Evolutionary conservation across 2,888 invertebrate species (phyloP), one percentile per base, ranked within the genome.

Genomic region (Cheilosia grossa): DNA sequence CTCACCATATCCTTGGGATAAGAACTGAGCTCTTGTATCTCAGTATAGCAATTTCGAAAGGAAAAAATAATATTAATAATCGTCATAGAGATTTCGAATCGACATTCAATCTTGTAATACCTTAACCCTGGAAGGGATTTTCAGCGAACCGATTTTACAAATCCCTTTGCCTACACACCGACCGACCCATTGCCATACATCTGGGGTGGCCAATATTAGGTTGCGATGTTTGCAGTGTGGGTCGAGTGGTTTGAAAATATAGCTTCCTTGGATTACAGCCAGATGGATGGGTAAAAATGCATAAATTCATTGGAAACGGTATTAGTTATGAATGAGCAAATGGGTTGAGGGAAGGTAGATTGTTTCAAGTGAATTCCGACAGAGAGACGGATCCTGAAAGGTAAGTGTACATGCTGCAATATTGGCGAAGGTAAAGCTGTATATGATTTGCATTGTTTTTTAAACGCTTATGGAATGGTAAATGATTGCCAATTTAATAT

Each of bases 31-130:
- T 30, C 30, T 1, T 30, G 9, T 30, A 9, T 13, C 13, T 37
- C 37, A 37, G 3, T 4, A 37, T 37, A 13, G 37, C 1, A 13
- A 37, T 13, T 37, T 37, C 4, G 13, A 37, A 37, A 37, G 37
- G 30, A 30, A 37, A 37, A 37, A 37, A 10, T 37, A 13, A 37
- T 37, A 37, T 13, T 37, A 37, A 37, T n/a, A 37, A 37, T 10
- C 37, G 10, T 37, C 10, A 10, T 33, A 33, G 10, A 33, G 10
- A 13, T 37, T 37, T 37, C 10, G 13, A 37, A 37, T 37, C 56
- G 15, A 54, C 54, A 27, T 54, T 37, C 56, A 56, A 37, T 33
- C 33, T 56, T 33, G 33, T 7, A 33, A 56, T 37, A 19, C 56
- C n/a, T 37, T 19, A 33, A 53, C 27, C 53, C 27, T 54, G 21